Conservation (phyloP, 2,888 invertebrate genomes). For the Lottia scabra region DNA sequence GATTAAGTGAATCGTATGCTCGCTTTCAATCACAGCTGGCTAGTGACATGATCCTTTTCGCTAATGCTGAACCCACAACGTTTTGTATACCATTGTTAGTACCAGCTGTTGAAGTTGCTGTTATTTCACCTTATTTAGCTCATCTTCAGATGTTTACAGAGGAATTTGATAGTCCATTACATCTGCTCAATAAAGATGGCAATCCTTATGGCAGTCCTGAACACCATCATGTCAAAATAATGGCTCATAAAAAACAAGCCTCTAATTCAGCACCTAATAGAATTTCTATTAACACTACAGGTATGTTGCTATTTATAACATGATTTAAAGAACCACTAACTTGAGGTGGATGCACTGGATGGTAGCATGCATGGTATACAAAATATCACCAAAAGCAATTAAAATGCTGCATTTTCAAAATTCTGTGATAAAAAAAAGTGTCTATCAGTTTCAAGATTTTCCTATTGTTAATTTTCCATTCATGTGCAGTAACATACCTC, state of each 20-base stretch:
- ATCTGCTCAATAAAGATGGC: conserved; percentile 9
- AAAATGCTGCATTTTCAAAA: no score
- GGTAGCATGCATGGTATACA: no score
- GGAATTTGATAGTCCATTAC: conserved; percentile 31
- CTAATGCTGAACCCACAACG: conserved; percentile 20
- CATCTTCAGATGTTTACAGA: conserved; percentile 37
- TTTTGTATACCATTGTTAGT: conserved; percentile 77
- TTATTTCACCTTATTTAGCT: conserved; percentile 73
- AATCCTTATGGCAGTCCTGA: background rate
- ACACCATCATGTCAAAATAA: background rate
- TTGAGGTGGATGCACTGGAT: no score
- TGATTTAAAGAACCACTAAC: no score
- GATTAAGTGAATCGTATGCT: conserved; percentile 82
- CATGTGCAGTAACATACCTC: no score
- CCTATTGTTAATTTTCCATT: no score
- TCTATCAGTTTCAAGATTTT: no score
- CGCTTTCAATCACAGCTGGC: conserved; percentile 55
- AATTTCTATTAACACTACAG: conserved; percentile 1
- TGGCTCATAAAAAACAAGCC: background rate
- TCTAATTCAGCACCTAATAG: background rate
- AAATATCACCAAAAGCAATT: no score
- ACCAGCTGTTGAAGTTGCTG: conserved; percentile 86
- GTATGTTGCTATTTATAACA: background rate
- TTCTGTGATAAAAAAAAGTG: no score
- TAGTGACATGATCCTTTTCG: conserved; percentile 74